Evolutionary conservation across 2,797 vertebrate genomes (phyloP).

Genomic region (Typhlichthys subterraneus): DNA sequence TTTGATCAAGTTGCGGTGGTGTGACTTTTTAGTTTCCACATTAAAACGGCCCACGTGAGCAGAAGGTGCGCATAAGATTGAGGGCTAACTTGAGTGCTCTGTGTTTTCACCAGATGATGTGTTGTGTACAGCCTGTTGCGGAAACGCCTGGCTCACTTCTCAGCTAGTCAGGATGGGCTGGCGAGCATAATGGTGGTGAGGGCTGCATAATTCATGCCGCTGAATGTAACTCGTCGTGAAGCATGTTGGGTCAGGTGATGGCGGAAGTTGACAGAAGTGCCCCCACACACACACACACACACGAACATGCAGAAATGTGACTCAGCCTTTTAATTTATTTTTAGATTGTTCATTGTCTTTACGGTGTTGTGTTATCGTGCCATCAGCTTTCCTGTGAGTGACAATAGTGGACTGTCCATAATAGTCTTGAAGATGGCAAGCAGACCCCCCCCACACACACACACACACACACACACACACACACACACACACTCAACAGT

Average conservation of each 20-base stretch:
- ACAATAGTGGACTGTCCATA: too few relatives aligned
- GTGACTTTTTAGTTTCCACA: neutral
- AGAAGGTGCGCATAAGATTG: slow-evolving; percentile 21
- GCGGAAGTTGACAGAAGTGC: slow-evolving; percentile 58
- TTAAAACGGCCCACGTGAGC: slow-evolving; percentile 4
- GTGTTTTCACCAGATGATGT: slow-evolving; percentile 44
- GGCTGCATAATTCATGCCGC: slow-evolving; percentile 79
- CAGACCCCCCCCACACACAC: neutral
- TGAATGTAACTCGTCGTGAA: slow-evolving; percentile 65
- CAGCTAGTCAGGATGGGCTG: slow-evolving; percentile 58
- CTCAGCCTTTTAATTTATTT: too few relatives aligned
- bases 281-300: neutral
- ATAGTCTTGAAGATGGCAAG: too few relatives aligned
- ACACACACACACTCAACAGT: too few relatives aligned
- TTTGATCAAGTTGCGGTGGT: too few relatives aligned
- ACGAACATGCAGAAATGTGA: too few relatives aligned
- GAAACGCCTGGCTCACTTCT: slow-evolving; percentile 57
- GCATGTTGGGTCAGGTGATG: slow-evolving; percentile 53
- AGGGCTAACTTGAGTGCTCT: slow-evolving; percentile 31
- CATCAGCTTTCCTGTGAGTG: too few relatives aligned
- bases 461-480: neutral
- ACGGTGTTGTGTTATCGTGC: too few relatives aligned
- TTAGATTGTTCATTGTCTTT: too few relatives aligned
- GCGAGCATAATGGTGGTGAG: slow-evolving; percentile 63
- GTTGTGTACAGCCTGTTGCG: slow-evolving; percentile 62